Evolutionary conservation across 92 coral and sea anemone genomes (phyloP).

Genomic region (Paragorgia papillata): DNA sequence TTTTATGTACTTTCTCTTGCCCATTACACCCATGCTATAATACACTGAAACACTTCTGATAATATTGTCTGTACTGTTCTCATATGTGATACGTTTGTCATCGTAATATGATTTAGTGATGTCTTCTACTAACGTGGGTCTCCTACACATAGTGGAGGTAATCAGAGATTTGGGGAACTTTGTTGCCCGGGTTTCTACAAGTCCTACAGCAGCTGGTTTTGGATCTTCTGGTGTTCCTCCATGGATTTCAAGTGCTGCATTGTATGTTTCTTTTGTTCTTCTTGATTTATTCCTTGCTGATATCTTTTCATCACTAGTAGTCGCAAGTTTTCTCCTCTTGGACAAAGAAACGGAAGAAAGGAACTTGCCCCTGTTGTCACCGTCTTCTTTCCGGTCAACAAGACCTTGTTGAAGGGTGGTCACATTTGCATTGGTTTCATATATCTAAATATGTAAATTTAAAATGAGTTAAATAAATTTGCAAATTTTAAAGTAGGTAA

Average conservation of each 20-base stretch:
- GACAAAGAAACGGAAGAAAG: slow-evolving; percentile 42
- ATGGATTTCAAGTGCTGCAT: slow-evolving; percentile 62
- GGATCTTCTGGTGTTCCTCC: slow-evolving; percentile 55
- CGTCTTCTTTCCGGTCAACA: no score
- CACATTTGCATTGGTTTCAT: no score
- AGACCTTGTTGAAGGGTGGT: no score
- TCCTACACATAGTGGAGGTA: slow-evolving; percentile 28
- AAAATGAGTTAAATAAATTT: no score
- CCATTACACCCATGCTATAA: slow-evolving; percentile 67
- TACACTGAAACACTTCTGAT: no score
- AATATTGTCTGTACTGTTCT: no score
- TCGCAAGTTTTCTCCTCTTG: slow-evolving; percentile 54
- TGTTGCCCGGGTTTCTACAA: slow-evolving; percentile 49
- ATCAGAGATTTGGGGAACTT: slow-evolving; percentile 39
- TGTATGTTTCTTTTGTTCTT: slow-evolving; percentile 56
- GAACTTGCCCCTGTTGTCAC: slow-evolving; percentile 42
- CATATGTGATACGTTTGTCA: slow-evolving; percentile 57
- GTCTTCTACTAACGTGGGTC: slow-evolving; percentile 24
- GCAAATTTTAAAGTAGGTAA: no score
- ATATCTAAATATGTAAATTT: no score
- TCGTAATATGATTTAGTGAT: slow-evolving; percentile 14
- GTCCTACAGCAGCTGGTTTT: slow-evolving; percentile 60
- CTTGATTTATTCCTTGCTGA: slow-evolving; percentile 43
- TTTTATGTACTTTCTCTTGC: slow-evolving; percentile 60
- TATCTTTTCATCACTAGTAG: background rate